Evolutionary conservation across 2,888 invertebrate genomes (phyloP).

Genomic region (Leucophenga maculata): DNA sequence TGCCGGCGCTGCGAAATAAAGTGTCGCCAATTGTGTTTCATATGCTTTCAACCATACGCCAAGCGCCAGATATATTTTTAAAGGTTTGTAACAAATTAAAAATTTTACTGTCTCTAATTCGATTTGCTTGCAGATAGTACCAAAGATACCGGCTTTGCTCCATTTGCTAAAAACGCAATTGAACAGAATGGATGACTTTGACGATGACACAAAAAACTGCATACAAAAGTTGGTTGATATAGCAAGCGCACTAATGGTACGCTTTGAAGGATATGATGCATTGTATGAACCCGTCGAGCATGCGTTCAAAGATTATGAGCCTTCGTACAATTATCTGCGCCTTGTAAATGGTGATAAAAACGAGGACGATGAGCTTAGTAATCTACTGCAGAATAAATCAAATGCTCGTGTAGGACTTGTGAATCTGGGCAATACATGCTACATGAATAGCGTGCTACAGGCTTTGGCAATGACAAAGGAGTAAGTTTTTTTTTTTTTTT

Average conservation of each 20-base stretch:
- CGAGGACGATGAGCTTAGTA: constrained; percentile 46
- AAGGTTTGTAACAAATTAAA: constrained; percentile 70
- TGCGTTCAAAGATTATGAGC: constrained; percentile 72
- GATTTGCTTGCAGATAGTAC: constrained; percentile 51
- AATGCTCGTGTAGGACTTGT: constrained; percentile 79
- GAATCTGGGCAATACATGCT: constrained; percentile 91
- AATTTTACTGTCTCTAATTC: background rate
- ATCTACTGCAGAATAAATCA: constrained; percentile 46
- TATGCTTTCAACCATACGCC: constrained; percentile 77
- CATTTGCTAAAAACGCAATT: constrained; percentile 75
- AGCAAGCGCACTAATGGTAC: constrained; percentile 73
- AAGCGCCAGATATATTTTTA: constrained; percentile 77
- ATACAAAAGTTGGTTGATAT: constrained; percentile 78
- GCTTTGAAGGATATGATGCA: constrained; percentile 73
- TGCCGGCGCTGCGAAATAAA: constrained; percentile 75
- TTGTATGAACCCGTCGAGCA: constrained; percentile 73
- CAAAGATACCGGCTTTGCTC: constrained; percentile 74
- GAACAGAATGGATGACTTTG: constrained; percentile 73
- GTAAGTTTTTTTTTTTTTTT: constrained; percentile 70
- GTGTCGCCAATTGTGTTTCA: constrained; percentile 78
- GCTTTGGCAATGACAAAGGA: constrained; percentile 86
- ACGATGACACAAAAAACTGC: constrained; percentile 73
- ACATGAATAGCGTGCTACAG: constrained; percentile 90
- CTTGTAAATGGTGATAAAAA: constrained; percentile 62
- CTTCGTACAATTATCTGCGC: constrained; percentile 71